Evolutionary conservation across 2,888 invertebrate genomes (phyloP).

Genomic region (Drosophila cracens): DNA sequence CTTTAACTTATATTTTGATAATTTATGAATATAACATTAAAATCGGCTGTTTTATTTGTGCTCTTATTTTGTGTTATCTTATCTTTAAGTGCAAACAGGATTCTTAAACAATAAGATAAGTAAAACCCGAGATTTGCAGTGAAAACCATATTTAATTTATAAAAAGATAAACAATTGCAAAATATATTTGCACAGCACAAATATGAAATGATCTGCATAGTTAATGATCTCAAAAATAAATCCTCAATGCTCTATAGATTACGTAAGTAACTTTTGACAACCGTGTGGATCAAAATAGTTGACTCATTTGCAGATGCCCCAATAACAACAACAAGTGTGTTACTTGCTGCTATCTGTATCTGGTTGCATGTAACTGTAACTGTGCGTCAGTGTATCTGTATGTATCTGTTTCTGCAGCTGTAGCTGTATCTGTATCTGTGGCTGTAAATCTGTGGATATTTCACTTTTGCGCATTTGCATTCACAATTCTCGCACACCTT

Average conservation of each 20-base stretch:
- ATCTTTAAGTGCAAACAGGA: not conserved
- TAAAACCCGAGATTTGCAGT: not conserved
- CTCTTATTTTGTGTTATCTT: not conserved
- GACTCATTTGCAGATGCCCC: slow-evolving; percentile 54
- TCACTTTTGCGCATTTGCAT: slow-evolving; percentile 44
- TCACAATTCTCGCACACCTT: slow-evolving; percentile 69
- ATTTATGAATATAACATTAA: not conserved
- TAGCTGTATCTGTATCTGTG: slow-evolving; percentile 14
- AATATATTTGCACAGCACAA: not conserved
- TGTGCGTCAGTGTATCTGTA: slow-evolving; percentile 8
- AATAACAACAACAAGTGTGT: slow-evolving; percentile 29
- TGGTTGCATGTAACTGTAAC: slow-evolving; percentile 10
- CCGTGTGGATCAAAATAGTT: slow-evolving; percentile 12
- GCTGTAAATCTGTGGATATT: slow-evolving; percentile 33
- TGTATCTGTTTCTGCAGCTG: slow-evolving; percentile 20
- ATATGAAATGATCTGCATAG: not conserved
- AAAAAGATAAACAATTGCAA: not conserved
- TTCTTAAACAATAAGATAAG: not conserved
- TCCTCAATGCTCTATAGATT: not conserved
- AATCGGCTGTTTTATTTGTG: not conserved
- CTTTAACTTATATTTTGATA: not conserved
- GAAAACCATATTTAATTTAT: not conserved
- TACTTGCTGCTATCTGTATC: slow-evolving; percentile 22
- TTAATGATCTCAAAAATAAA: not conserved
- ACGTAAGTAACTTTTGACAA: not conserved